Conservation (phyloP, 2,888 invertebrate species). For the Hesperia comma region DNA sequence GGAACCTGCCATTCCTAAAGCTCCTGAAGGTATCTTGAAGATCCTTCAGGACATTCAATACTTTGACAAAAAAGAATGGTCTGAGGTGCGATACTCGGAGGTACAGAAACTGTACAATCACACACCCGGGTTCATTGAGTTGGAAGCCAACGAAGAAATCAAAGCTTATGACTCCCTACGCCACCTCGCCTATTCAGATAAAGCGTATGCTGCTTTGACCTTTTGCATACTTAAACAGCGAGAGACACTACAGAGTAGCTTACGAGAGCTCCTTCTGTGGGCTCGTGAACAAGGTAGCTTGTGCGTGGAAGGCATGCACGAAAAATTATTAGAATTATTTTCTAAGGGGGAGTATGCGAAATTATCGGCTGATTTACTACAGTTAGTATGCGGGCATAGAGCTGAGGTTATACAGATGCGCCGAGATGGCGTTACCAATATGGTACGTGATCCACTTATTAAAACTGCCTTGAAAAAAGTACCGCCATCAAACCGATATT, state of each 20-base stretch:
- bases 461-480: constrained; percentile 14
- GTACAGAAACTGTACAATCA: constrained; percentile 38
- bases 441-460: constrained; percentile 9
- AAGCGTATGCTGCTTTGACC: constrained; percentile 42
- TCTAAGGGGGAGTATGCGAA: constrained; percentile 8
- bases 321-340: constrained; percentile 12
- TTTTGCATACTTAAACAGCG: constrained; percentile 43
- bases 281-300: constrained; percentile 5
- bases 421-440: constrained; percentile 4
- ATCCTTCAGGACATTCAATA: constrained; percentile 16
- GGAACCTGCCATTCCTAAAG: constrained; percentile 4
- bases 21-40: constrained; percentile 1
- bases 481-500: constrained; percentile 11
- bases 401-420: constrained; percentile 23
- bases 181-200: constrained; percentile 41
- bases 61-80: constrained; percentile 33
- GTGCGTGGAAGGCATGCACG: neutral
- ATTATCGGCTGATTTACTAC: constrained; percentile 10
- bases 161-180: constrained; percentile 40
- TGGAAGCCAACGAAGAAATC: constrained; percentile 40
- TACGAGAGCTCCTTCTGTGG: constrained; percentile 36
- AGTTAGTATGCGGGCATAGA: constrained; percentile 21
- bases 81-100: constrained; percentile 39
- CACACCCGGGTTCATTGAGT: constrained; percentile 39
- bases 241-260: constrained; percentile 37